Evolutionary conservation across 2,797 vertebrate species (phyloP), one percentile per base, ranked within the genome.

Genomic region (Poeciliopsis gracilis): DNA sequence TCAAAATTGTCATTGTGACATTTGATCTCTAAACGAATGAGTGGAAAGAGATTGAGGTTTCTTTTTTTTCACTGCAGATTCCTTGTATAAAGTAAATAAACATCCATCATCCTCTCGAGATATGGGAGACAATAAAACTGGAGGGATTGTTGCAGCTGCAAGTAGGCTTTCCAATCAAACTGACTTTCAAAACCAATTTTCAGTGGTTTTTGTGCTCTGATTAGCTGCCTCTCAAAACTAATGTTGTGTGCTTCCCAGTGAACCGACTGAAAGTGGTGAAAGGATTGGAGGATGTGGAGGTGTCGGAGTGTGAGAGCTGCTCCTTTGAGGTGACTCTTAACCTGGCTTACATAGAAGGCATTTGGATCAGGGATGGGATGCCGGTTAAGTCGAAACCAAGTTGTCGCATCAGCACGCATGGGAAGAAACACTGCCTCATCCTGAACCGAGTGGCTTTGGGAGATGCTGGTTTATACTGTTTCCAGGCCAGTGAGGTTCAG

Each of bases 281-380:
- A 86, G 97, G 96, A 15, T 92, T 99, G 76, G 95, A 97, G 78
- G 91, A 96, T 0, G 75, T 95, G 41, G 88, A 96, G 77, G 94
- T 96, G 13, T 88, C 84, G 1, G 98, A 99, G 89, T 97, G 96
- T 49, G 96, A 97, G 33, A 91, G 92, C 0, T 95, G 92, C 86
- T 95, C 95, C 47, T 97, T 99, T 0, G 96, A 97, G 82, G 96
- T 98, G 86, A 95, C 95, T 59, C 92, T 99, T 75, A 98, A 97
- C 0, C 95, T 98, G 0, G 93, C 96, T 13, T 96, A 95, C 0
- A 95, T 99, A 47, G 96, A 97, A 78, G 97, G 97, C 1, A 85
- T 79, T 57, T 99, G 98, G 98, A 94, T 90, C 63, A 96, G 94
- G 57, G 96, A 98, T 0, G 97, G 97, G 0, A 72, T 96, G 16